Base-by-base conservation (phyloP, 2,797 vertebrate species). In the Streptopelia turtur region DNA sequence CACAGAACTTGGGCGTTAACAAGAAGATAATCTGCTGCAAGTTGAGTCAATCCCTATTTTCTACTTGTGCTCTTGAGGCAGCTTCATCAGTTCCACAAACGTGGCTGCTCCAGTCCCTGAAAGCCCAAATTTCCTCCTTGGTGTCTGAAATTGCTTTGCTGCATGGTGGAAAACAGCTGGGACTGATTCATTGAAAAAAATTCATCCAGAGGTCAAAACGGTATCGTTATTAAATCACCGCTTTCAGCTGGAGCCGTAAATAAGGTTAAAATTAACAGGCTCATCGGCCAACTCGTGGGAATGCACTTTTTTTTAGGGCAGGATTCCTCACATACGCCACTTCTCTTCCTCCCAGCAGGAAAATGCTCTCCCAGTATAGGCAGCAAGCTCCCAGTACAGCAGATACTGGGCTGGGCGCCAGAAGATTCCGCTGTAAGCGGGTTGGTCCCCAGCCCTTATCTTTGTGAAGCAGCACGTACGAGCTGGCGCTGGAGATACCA, bases 401-500 rank as follows among this genome's bases (percentile, higher is more conserved):
- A 45, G 18, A 45, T 20, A 20, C 95, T 64, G 94, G 91, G 96
- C 93, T 7, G 13, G 27, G 8, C 11, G 96, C 97, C 96, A 96
- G 79, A 83, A 79, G 83, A 83, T 95, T 75, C 93, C 0, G 9
- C 47, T 49, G 47, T 37, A 5, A 30, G 28, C 39, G 3, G 50
- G 66, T 65, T 25, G 20, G 21, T 41, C 65, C 53, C 66, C 37
- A 8, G 69, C 89, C 56, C 94, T 96, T 96, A 96, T 97, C 96
- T 96, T 39, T 41, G 69, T 9, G 37, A 59, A 69, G 82, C 95
- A 96, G 95, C 85, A 76, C 5, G 4, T 8, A 4, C 1, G 18
- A 68, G 90, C 89, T 66, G 80, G 90, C 85, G 81, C 30, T 2
- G 30, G 47, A 92, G 87, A 50, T 56, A n/a, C 28, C 2, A 68